Base-by-base conservation (phyloP, 2,888 invertebrate genomes). In the Nipponacmea schrenckii region DNA sequence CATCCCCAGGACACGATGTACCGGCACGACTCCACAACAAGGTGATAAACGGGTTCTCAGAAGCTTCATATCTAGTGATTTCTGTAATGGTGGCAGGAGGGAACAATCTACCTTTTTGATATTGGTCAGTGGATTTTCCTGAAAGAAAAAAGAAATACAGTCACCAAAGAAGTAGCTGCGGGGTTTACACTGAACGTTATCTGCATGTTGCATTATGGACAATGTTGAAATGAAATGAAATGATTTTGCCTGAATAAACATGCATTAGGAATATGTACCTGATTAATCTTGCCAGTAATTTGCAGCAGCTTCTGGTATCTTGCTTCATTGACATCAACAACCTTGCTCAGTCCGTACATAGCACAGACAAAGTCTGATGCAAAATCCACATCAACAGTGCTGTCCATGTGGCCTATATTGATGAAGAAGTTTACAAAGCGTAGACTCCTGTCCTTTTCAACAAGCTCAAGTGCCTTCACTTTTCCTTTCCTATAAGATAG, bases 141-240 rank as follows among this genome's bases (percentile, higher is more conserved):
- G 20, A 69, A 71, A 71, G 50, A 50, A 69, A 68, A 48, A 70
- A 44, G n/a, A n/a, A n/a, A n/a, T n/a, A n/a, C n/a, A n/a, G n/a
- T n/a, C n/a, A n/a, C n/a, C n/a, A n/a, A n/a, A n/a, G n/a, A n/a
- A n/a, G n/a, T n/a, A n/a, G n/a, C n/a, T n/a, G n/a, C n/a, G n/a
- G n/a, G n/a, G n/a, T n/a, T n/a, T n/a, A n/a, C n/a, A n/a, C n/a
- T n/a, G n/a, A n/a, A n/a, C n/a, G n/a, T n/a, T n/a, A n/a, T n/a
- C n/a, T n/a, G n/a, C n/a, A n/a, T n/a, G n/a, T n/a, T n/a, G n/a
- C n/a, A n/a, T n/a, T n/a, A n/a, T n/a, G n/a, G 31, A 31, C 31
- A 31, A 31, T 31, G 31, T 31, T 31, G 5, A 31, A n/a, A n/a
- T n/a, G n/a, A n/a, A n/a, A n/a, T n/a, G n/a, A n/a, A n/a, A n/a